These are phyloP conservation scores for Ceraclea dissimilis DNA, from an alignment of 2,888 invertebrate genomes.

Conservation along the genomic window DNA sequence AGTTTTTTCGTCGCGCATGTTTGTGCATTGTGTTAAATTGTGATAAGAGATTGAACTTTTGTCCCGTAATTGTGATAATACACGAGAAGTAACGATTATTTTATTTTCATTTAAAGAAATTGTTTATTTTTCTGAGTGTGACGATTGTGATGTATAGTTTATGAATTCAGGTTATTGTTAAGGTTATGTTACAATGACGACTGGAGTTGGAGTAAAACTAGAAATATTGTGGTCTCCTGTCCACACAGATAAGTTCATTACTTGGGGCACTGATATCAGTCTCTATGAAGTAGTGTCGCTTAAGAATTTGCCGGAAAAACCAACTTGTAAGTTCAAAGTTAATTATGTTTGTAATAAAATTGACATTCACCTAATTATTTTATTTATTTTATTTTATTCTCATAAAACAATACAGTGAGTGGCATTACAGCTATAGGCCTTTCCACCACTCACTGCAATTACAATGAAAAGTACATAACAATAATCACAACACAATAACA, in stretches of 20 bases:
- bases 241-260: constrained; percentile 71
- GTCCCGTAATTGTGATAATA: too few relatives aligned
- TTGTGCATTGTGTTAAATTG: neutral
- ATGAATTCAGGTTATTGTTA: neutral
- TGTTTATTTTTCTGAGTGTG: too few relatives aligned
- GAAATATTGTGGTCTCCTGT: constrained; percentile 87
- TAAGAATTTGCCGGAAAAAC: constrained; percentile 50
- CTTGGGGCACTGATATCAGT: constrained; percentile 86
- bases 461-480: too few relatives aligned
- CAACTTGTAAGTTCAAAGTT: constrained; percentile 33
- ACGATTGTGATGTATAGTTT: neutral
- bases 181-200: constrained; percentile 18
- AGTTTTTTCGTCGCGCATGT: neutral
- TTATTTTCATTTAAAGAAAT: too few relatives aligned
- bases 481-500: too few relatives aligned
- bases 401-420: too few relatives aligned
- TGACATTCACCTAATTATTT: too few relatives aligned
- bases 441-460: too few relatives aligned
- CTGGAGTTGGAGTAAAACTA: constrained; percentile 55
- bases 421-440: too few relatives aligned
- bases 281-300: constrained; percentile 69
- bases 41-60: neutral
- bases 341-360: too few relatives aligned
- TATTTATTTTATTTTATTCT: too few relatives aligned
- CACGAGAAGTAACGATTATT: too few relatives aligned